Evolutionary conservation across 2,888 invertebrate species (phyloP).

Genomic region (Campopleginae sp.): DNA sequence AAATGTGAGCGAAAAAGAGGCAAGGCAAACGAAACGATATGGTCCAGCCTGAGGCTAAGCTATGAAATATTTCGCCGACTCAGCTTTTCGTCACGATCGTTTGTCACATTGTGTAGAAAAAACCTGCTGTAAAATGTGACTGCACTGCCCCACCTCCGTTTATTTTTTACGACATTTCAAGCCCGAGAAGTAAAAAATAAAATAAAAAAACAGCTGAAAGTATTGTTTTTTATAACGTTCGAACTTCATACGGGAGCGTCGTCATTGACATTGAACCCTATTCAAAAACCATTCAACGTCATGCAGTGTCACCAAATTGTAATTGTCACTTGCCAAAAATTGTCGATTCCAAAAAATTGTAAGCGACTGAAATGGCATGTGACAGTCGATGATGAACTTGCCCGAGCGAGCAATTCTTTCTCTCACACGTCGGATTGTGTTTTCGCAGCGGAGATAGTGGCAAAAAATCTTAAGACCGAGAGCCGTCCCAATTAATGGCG

Average conservation of each 20-base stretch:
- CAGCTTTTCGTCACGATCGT: slow-evolving; percentile 72
- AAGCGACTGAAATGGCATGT: slow-evolving; percentile 44
- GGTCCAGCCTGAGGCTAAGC: slow-evolving; percentile 72
- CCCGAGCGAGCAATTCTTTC: slow-evolving; percentile 50
- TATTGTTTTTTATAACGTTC: neutral
- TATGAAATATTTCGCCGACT: slow-evolving; percentile 78
- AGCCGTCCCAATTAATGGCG: slow-evolving; percentile 69
- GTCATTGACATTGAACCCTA: neutral
- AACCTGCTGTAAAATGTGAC: slow-evolving; percentile 47
- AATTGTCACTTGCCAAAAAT: neutral
- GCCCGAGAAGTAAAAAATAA: neutral
- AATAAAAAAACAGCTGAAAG: neutral
- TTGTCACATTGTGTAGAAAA: slow-evolving; percentile 55
- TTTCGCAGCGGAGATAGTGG: slow-evolving; percentile 44
- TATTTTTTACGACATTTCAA: slow-evolving; percentile 25
- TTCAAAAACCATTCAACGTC: neutral
- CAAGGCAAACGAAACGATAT: slow-evolving; percentile 70
- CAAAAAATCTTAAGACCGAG: slow-evolving; percentile 70
- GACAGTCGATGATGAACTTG: slow-evolving; percentile 66
- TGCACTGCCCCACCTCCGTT: slow-evolving; percentile 1
- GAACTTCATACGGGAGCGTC: neutral
- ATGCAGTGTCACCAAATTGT: neutral
- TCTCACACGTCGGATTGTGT: slow-evolving; percentile 31
- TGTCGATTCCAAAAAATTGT: slow-evolving; percentile 12
- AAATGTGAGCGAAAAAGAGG: slow-evolving; percentile 40